Conservation (phyloP, 2,797 vertebrate genomes). For the Delichon dasypus region DNA sequence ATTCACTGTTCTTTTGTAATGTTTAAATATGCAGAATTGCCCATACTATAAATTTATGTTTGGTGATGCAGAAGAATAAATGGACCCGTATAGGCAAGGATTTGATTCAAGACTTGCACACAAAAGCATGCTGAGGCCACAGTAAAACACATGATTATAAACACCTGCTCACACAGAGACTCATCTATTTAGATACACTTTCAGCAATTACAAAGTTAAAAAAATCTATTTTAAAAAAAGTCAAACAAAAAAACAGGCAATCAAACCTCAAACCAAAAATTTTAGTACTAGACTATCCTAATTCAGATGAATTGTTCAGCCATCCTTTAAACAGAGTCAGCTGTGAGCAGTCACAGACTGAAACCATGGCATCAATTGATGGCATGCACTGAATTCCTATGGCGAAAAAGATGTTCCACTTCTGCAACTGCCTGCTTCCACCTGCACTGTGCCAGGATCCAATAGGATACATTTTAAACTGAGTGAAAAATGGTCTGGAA, state of each 20-base stretch:
- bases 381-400: accelerated
- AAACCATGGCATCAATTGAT: neutral
- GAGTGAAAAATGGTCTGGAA: neutral
- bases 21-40: neutral
- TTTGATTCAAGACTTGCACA: neutral
- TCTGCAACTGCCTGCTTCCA: neutral
- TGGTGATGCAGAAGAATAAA: neutral
- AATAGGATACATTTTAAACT: accelerated
- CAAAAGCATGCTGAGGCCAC: neutral
- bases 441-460: neutral
- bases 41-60: neutral
- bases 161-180: neutral
- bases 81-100: neutral
- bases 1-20: neutral
- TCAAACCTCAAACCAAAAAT: neutral
- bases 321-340: neutral
- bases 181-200: neutral
- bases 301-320: neutral
- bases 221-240: neutral
- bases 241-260: accelerated
- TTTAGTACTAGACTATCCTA: neutral
- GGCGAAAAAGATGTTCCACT: neutral
- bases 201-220: neutral
- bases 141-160: neutral
- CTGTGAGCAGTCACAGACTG: neutral